Percentiles rank a stretch among this genome's conserved stretches.
These are phyloP conservation scores for Eilema caniola DNA, from an alignment of 2,888 invertebrate genomes.

Conservation along the genomic window DNA sequence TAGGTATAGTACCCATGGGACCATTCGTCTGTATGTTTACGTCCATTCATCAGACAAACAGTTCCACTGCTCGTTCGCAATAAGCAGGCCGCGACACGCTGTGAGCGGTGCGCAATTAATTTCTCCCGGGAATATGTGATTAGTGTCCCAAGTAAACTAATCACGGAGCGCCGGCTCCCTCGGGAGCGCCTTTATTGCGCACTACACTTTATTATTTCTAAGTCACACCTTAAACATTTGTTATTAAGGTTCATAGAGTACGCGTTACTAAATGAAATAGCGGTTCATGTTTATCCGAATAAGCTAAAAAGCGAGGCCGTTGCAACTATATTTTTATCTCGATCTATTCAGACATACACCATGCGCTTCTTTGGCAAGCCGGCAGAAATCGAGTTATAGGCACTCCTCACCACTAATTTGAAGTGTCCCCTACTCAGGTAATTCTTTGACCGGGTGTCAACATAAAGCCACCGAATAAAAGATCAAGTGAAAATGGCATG, in stretches of 20 bases:
- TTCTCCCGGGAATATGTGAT: conserved; percentile 8
- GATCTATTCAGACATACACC: too few relatives aligned
- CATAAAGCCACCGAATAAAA: too few relatives aligned
- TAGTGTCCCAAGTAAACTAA: background rate
- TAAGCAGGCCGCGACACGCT: background rate
- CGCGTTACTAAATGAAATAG: too few relatives aligned
- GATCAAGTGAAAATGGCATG: too few relatives aligned
- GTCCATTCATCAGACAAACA: background rate
- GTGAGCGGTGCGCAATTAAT: conserved; percentile 11
- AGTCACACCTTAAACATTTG: background rate
- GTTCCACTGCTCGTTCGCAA: background rate
- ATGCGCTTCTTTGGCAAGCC: too few relatives aligned
- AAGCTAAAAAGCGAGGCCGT: too few relatives aligned
- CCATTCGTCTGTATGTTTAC: background rate
- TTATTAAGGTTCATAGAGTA: background rate
- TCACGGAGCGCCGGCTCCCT: background rate
- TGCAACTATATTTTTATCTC: too few relatives aligned
- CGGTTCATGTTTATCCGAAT: too few relatives aligned
- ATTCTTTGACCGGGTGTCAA: too few relatives aligned
- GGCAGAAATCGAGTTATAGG: too few relatives aligned
- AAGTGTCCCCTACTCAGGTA: too few relatives aligned
- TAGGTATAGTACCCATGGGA: background rate
- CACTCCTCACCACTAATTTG: too few relatives aligned
- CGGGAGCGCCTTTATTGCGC: background rate
- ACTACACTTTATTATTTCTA: background rate